These are phyloP conservation scores for Lucifuga dentata DNA, from an alignment of 2,113 vertebrate genomes.

Conservation along the genomic window DNA sequence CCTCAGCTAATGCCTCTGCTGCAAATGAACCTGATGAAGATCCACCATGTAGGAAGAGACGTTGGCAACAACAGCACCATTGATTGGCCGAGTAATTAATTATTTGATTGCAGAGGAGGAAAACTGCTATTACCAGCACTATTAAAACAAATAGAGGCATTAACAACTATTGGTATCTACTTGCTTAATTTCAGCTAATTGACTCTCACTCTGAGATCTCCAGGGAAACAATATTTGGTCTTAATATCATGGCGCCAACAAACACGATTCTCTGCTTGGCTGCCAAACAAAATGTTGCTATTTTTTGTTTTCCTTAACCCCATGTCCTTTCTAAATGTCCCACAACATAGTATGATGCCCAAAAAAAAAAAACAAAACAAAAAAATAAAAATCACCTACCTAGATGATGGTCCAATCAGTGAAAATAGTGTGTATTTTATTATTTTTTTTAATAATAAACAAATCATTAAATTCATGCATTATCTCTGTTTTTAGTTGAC, in stretches of 20 bases:
- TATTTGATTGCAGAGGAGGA: slow-evolving; percentile 65
- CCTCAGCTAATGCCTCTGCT: slow-evolving; percentile 48
- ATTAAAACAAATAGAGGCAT: slow-evolving; percentile 57
- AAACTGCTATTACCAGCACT: slow-evolving; percentile 55
- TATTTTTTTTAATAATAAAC: too few species aligned
- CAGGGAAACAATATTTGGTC: slow-evolving; percentile 45
- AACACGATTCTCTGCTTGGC: background rate
- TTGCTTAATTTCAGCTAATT: slow-evolving; percentile 68
- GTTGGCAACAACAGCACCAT: slow-evolving; percentile 65
- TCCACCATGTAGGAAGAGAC: slow-evolving; percentile 31
- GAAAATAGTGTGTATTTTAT: too few species aligned
- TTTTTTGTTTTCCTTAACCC: background rate
- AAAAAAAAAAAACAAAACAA: too few species aligned
- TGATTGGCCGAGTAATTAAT: slow-evolving; percentile 77
- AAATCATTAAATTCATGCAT: too few species aligned
- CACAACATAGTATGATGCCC: slow-evolving; percentile 5
- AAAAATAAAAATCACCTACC: background rate
- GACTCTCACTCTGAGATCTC: slow-evolving; percentile 37
- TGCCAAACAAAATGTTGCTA: background rate
- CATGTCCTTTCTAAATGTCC: background rate
- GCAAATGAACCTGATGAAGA: slow-evolving; percentile 55
- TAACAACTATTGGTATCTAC: slow-evolving; percentile 53
- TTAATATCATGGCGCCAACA: slow-evolving; percentile 28
- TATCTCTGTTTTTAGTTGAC: background rate
- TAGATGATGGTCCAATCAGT: background rate